Conservation (phyloP, 2,888 invertebrate species). For the Desoria tigrina region DNA sequence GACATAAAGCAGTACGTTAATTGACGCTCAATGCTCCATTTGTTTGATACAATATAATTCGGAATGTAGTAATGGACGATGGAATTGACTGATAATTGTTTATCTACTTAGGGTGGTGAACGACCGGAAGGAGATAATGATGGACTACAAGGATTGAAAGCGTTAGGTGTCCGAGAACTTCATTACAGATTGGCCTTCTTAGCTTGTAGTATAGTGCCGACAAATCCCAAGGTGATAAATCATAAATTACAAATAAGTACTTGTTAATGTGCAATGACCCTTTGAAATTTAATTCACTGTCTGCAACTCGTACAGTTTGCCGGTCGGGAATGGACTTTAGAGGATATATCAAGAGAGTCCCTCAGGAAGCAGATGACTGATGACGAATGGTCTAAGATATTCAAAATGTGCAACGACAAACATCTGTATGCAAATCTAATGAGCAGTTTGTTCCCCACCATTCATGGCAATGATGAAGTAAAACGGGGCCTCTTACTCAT, state of each 20-base stretch:
- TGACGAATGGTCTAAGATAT: conserved; percentile 91
- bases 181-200: conserved; percentile 88
- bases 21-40: not conserved
- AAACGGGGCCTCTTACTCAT: conserved; percentile 88
- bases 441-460: conserved; percentile 87
- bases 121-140: conserved; percentile 71
- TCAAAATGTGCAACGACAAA: conserved; percentile 95
- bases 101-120: conserved; percentile 29
- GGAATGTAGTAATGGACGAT: not conserved
- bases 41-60: conserved; percentile 5
- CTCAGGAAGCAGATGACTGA: conserved; percentile 93
- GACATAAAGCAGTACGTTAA: conserved; percentile 65
- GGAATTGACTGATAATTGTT: not conserved
- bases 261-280: no score
- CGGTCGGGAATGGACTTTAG: conserved; percentile 77
- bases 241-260: not conserved
- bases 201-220: conserved; percentile 86
- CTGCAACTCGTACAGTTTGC: conserved; percentile 71
- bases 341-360: conserved; percentile 85
- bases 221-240: conserved; percentile 72
- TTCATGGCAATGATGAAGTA: conserved; percentile 96
- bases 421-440: conserved; percentile 84
- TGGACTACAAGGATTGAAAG: conserved; percentile 83
- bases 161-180: conserved; percentile 81
- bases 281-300: conserved; percentile 10